These are phyloP conservation scores for Turritopsis rubra DNA, from an alignment of 30 jellyfish, hydroid and myxozoan genomes.

Conservation along the genomic window DNA sequence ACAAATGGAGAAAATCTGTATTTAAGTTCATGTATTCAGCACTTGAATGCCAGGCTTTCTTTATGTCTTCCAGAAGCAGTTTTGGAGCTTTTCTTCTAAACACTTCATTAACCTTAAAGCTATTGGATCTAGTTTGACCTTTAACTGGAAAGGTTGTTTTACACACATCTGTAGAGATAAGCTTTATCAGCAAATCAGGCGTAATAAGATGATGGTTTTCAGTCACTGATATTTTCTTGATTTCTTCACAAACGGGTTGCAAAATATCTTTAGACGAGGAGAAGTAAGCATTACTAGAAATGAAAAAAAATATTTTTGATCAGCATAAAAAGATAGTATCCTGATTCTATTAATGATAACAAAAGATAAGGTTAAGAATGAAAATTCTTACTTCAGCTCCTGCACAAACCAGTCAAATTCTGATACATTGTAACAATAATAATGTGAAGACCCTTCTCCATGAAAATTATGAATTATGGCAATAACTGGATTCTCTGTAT, in stretches of 20 bases:
- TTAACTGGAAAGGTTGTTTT: not conserved
- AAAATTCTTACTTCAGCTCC: not conserved
- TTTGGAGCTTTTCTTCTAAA: not conserved
- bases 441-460: not conserved
- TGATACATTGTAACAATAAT: not conserved
- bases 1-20: not conserved
- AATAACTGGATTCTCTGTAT: not conserved
- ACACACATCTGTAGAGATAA: not conserved
- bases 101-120: not conserved
- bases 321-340: too few species aligned
- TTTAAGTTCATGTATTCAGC: not conserved
- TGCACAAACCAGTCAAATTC: slow-evolving; percentile 11
- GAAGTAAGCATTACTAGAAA: slow-evolving; percentile 11
- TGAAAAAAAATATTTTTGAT: not conserved
- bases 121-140: not conserved
- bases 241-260: slow-evolving; percentile 2
- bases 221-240: not conserved
- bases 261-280: not conserved
- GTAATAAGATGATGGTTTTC: not conserved
- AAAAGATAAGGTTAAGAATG: not conserved
- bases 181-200: not conserved
- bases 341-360: not conserved
- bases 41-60: not conserved
- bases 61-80: not conserved
- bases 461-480: not conserved